A percentile compares a stretch with the other conserved stretches of the same genome.
Evolutionary conservation across 2,888 invertebrate species (phyloP).

Genomic region (Gasteruption jaculator): DNA sequence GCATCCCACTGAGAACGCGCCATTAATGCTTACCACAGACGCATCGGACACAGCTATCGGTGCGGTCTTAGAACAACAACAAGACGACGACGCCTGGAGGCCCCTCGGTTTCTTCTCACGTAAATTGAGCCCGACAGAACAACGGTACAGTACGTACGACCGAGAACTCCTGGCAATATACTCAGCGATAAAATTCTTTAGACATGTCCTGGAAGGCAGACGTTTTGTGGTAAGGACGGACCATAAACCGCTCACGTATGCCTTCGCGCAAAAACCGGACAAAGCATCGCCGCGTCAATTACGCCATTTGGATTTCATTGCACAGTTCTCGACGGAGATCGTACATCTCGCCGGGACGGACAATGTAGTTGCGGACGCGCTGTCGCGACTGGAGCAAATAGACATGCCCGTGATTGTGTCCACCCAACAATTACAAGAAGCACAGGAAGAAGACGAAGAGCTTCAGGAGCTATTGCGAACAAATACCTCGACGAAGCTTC

Average conservation of each 20-base stretch:
- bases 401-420: conserved; percentile 14
- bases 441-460: conserved; percentile 16
- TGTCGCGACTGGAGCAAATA: conserved; percentile 24
- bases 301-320: conserved; percentile 26
- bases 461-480: conserved; percentile 7
- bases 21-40: conserved; percentile 19
- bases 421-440: conserved; percentile 9
- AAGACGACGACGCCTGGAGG: background rate
- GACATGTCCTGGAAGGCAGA: conserved; percentile 9
- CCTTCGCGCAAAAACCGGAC: conserved; percentile 17
- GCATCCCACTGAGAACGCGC: conserved; percentile 15
- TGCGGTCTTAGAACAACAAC: conserved; percentile 16
- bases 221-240: conserved; percentile 3
- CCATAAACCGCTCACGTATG: conserved; percentile 14
- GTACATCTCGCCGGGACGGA: conserved; percentile 12
- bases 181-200: conserved; percentile 9
- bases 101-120: conserved; percentile 17
- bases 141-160: conserved; percentile 26
- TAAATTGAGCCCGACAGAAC: conserved; percentile 17
- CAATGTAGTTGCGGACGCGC: conserved; percentile 28
- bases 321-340: conserved; percentile 26
- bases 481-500: conserved; percentile 8
- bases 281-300: conserved; percentile 23
- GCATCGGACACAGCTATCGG: conserved; percentile 21
- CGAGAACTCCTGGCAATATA: conserved; percentile 17